Evolutionary conservation across 92 coral and sea anemone genomes (phyloP), one percentile per base, ranked within the genome.

Genomic region (Siderastrea radians): DNA sequence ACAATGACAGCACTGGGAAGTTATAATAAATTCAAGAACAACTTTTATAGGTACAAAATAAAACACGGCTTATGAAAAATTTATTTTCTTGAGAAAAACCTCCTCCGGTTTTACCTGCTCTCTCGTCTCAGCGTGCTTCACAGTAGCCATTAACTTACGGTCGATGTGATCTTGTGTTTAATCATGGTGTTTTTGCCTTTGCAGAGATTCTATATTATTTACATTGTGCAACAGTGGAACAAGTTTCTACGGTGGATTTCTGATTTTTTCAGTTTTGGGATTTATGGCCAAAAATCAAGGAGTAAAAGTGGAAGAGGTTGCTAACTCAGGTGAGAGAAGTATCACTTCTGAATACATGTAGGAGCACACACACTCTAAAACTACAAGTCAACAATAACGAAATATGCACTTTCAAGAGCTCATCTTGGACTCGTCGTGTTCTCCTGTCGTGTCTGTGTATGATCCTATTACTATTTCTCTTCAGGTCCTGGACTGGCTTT

Each of bases 1-100:
- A 78, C 89, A 17, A 50, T 92, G 88, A 74, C 87, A 6, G 95
- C 95, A 2, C 77, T 92, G 0, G 95, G 95, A 8, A 92, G 95
- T 68, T 92, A 92, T 71, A 92, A 92, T 89, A 92, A 92, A 78
- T 89, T 7, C 52, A 70, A 89, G 26, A 82, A 89, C 88, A 92
- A 92, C 86, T 92, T 85, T 51, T 89, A 89, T 85, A 92, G 93
- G 95, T 92, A 63, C 26, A 52, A 6, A 53, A 6, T 17, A 49
- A 9, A 5, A 7, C 38, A 45, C 38, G 38, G 38, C 38, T 46
- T 52, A 44, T 58, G 63, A 7, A 7, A 0, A 59, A 7, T 3
- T 59, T 2, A 15, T 0, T 59, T 13, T 46, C 16, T 26, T 26
- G 38, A 26, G 0, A 26, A 26, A 26, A 26, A 26, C 38, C 0